Conservation (phyloP, 2,797 vertebrate species). For the Psittacula echo region DNA sequence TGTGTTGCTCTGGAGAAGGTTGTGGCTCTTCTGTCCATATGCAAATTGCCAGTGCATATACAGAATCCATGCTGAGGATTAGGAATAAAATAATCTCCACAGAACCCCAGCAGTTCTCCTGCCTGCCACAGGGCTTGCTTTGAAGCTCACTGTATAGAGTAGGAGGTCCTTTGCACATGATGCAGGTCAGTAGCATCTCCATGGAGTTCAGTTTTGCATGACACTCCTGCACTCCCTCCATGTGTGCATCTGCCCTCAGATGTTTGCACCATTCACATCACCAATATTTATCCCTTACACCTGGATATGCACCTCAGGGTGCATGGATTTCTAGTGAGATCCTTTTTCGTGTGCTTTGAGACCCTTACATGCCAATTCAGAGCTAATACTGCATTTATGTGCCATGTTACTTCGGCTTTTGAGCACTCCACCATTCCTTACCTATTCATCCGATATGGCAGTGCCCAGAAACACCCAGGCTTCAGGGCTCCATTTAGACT, state of each 20-base stretch:
- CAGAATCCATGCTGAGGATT: background rate
- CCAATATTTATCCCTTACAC: background rate
- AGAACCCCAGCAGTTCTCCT: background rate
- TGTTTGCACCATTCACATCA: background rate
- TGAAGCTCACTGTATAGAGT: rapidly evolving
- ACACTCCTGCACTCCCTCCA: background rate
- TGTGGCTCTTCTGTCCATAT: background rate
- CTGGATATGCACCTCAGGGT: background rate
- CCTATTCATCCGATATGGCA: background rate
- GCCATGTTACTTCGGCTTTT: background rate
- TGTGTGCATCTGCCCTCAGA: background rate
- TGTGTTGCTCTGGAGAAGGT: background rate
- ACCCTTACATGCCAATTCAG: background rate
- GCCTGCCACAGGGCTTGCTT: background rate
- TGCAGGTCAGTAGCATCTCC: background rate
- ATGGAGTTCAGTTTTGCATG: constrained; percentile 19
- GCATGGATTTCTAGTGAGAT: background rate
- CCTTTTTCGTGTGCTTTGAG: background rate
- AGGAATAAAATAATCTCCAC: background rate
- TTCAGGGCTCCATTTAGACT: background rate
- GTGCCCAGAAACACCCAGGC: background rate
- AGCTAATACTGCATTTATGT: background rate
- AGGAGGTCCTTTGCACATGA: background rate
- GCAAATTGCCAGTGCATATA: background rate
- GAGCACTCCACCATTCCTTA: background rate